Evolutionary conservation across 2,113 vertebrate genomes (phyloP).

Genomic region (Psilopogon haemacephalus): DNA sequence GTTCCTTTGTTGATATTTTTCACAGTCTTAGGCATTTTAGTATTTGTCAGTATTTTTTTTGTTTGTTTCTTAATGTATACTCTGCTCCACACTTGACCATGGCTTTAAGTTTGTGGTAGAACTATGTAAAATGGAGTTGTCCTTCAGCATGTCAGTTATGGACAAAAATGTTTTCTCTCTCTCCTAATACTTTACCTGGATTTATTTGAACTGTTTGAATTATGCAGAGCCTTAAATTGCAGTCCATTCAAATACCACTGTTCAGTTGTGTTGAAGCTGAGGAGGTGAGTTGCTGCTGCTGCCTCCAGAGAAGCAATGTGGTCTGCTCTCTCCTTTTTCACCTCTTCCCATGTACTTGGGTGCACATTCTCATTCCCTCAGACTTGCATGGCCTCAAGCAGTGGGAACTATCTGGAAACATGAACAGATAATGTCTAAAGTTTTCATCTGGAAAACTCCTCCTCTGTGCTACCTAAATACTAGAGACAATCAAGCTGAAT

Average conservation of each 20-base stretch:
- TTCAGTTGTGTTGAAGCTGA: neutral
- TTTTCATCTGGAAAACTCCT: neutral
- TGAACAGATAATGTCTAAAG: neutral
- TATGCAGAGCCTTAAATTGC: neutral
- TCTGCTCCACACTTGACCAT: neutral
- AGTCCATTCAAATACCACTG: neutral
- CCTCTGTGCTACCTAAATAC: neutral
- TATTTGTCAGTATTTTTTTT: neutral
- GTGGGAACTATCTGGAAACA: neutral
- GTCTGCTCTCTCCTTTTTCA: neutral
- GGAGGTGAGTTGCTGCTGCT: neutral
- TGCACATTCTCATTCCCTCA: too few relatives aligned
- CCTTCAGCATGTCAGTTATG: accelerated
- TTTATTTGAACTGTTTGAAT: neutral
- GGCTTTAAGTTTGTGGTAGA: neutral
- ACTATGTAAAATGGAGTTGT: neutral
- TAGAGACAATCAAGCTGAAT: accelerated
- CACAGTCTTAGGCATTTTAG: neutral
- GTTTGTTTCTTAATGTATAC: neutral
- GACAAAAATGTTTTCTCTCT: neutral
- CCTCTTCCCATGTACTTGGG: too few relatives aligned
- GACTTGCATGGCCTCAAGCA: accelerated
- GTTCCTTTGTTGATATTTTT: neutral
- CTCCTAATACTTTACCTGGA: neutral
- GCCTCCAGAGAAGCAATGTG: neutral